Conservation (phyloP, 2,113 vertebrate species). For the Delphinapterus leucas region DNA sequence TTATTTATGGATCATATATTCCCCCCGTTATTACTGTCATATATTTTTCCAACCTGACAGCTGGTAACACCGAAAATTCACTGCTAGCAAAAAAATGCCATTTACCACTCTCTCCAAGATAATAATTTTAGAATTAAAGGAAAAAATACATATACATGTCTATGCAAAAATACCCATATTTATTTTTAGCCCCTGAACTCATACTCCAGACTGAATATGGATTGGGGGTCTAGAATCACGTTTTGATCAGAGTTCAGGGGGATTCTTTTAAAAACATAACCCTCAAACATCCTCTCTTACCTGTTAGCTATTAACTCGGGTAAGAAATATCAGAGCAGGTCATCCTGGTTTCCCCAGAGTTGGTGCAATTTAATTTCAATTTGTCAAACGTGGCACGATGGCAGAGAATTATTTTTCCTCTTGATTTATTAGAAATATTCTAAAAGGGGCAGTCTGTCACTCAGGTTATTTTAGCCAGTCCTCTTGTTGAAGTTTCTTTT, state of each 20-base stretch:
- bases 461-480: slow-evolving; percentile 72
- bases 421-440: slow-evolving; percentile 89
- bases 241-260: slow-evolving; percentile 43
- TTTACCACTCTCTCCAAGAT: slow-evolving; percentile 51
- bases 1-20: slow-evolving; percentile 81
- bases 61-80: slow-evolving; percentile 74
- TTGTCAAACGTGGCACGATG: slow-evolving; percentile 80
- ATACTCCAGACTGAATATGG: not conserved
- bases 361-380: slow-evolving; percentile 86
- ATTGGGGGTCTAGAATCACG: slow-evolving; percentile 30
- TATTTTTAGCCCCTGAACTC: slow-evolving; percentile 20
- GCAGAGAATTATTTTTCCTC: slow-evolving; percentile 81
- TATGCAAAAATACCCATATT: slow-evolving; percentile 47
- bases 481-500: slow-evolving; percentile 63
- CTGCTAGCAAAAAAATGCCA: slow-evolving; percentile 63
- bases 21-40: slow-evolving; percentile 45
- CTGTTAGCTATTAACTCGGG: slow-evolving; percentile 78
- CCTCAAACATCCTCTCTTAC: not conserved
- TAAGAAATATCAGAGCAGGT: slow-evolving; percentile 76
- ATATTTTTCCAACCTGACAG: slow-evolving; percentile 74
- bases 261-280: slow-evolving; percentile 58
- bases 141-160: slow-evolving; percentile 48
- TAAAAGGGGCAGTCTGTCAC: slow-evolving; percentile 84
- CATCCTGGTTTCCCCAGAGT: slow-evolving; percentile 80
- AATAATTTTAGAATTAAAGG: slow-evolving; percentile 61